A percentile compares a stretch with the other conserved stretches of the same genome.
phyloP scores from a whole-genome alignment of 1,140 invertebrate genomes.

The Druon quercuslanigerum region DNA sequence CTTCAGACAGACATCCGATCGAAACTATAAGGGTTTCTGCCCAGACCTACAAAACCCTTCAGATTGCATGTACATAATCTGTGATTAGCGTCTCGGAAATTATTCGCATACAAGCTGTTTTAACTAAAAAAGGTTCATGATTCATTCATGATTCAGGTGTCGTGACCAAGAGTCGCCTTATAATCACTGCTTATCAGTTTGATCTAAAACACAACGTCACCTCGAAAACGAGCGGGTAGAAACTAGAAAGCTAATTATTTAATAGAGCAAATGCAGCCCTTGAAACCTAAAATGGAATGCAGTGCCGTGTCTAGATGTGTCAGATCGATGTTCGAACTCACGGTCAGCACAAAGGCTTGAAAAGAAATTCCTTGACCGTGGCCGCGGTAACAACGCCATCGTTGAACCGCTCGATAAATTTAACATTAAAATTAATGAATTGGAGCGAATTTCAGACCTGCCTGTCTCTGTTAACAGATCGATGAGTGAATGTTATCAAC shows the following conservation, averaged over 20 bases:
- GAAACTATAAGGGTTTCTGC: too few relatives aligned
- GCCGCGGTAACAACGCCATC: constrained; percentile 29
- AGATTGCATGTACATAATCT: too few relatives aligned
- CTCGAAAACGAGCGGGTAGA: background rate
- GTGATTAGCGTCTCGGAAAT: too few relatives aligned
- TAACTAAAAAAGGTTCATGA: too few relatives aligned
- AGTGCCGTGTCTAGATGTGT: constrained; percentile 36
- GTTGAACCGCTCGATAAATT: constrained; percentile 7
- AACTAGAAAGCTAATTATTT: background rate
- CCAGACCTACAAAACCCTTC: too few relatives aligned
- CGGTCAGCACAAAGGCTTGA: constrained; percentile 6
- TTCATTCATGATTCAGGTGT: too few relatives aligned
- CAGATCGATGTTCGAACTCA: constrained; percentile 33
- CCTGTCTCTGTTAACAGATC: background rate
- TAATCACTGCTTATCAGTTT: too few relatives aligned
- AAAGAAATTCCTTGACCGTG: constrained; percentile 41
- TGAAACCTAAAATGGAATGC: constrained; percentile 37
- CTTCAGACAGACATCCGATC: too few relatives aligned
- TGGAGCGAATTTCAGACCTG: background rate
- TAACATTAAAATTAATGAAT: too few relatives aligned
- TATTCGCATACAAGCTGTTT: too few relatives aligned
- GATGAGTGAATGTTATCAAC: background rate
- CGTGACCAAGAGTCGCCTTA: too few relatives aligned
- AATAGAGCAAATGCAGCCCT: background rate
- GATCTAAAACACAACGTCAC: too few relatives aligned